Evolutionary conservation across 2,797 vertebrate genomes (phyloP), one percentile per base, ranked within the genome.

Genomic region (Notamacropus eugenii): DNA sequence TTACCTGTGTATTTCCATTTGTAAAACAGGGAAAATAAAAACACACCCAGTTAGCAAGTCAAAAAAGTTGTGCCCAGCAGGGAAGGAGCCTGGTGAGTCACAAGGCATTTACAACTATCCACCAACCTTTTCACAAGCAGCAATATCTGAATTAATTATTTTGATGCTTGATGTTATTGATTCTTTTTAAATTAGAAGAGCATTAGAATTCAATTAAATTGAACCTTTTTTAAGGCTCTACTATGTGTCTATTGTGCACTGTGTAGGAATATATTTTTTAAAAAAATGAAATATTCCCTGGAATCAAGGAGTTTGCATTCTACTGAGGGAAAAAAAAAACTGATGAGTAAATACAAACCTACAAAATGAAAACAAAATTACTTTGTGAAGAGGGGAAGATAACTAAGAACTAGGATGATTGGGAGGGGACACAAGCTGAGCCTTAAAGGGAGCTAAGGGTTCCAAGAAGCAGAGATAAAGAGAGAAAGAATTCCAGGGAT

Each of bases 141-240:
- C n/a, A 93, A 91, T 11, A 28, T 50, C 13, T 52, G 90, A 93
- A 59, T 95, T 95, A 91, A 74, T 97, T 95, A 95, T 91, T 94
- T 91, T 94, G 92, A 92, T 54, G 19, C 93, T 95, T 92, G 93
- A 62, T 93, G 90, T 94, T 95, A 92, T 90, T 94, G 31, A 1
- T 93, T 94, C 52, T 97, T 93, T 95, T 95, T 95, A 97, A 92
- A 12, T 95, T 93, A 58, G n/a, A 92, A 92, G 94, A 93, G 90
- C 29, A 93, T 13, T 93, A 58, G 67, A 54, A 54, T 55, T 74
- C 67, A 87, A 87, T 82, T 82, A 16, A 40, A 10, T 87, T 27
- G 8, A 87, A 24, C 22, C 27, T 87, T 27, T 87, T 46, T 50
- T 27, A 87, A 87, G 74, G 8, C 1, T 87, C 22, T 87, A 50